Conservation (phyloP, 2,888 invertebrate genomes). For the Amitus sp. region DNA sequence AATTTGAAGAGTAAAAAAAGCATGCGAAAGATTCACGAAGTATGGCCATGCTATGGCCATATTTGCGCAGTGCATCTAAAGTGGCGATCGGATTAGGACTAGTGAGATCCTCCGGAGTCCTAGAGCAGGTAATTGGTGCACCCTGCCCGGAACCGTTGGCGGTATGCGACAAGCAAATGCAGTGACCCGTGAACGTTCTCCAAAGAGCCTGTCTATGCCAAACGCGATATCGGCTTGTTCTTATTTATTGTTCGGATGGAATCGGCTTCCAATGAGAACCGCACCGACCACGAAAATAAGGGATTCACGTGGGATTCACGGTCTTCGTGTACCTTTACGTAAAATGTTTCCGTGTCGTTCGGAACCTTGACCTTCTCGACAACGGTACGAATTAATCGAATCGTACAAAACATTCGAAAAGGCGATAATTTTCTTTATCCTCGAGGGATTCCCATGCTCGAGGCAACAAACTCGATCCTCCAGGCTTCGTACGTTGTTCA, state of each 20-base stretch:
- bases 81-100: conserved; percentile 41
- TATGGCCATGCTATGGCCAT: conserved; percentile 1
- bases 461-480: neutral
- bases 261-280: conserved; percentile 34
- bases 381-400: conserved; percentile 15
- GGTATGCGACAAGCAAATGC: conserved; percentile 41
- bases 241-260: conserved; percentile 42
- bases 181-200: conserved; percentile 41
- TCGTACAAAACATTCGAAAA: conserved; percentile 5
- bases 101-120: conserved; percentile 40
- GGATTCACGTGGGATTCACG: conserved; percentile 41
- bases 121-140: conserved; percentile 45
- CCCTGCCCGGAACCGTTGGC: conserved; percentile 39
- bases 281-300: conserved; percentile 40
- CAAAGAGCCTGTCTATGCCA: conserved; percentile 39
- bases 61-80: conserved; percentile 43
- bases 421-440: conserved; percentile 1
- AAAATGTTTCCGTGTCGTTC: conserved; percentile 29
- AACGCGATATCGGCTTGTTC: conserved; percentile 41
- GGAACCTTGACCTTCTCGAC: conserved; percentile 34
- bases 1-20: too few relatives aligned
- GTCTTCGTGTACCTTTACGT: conserved; percentile 18
- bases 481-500: neutral
- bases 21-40: too few relatives aligned
- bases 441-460: neutral